Percentiles rank a stretch among this genome's conserved stretches.
phyloP scores from a whole-genome alignment of 2,113 vertebrate species.

The Pluvianellus socialis region DNA sequence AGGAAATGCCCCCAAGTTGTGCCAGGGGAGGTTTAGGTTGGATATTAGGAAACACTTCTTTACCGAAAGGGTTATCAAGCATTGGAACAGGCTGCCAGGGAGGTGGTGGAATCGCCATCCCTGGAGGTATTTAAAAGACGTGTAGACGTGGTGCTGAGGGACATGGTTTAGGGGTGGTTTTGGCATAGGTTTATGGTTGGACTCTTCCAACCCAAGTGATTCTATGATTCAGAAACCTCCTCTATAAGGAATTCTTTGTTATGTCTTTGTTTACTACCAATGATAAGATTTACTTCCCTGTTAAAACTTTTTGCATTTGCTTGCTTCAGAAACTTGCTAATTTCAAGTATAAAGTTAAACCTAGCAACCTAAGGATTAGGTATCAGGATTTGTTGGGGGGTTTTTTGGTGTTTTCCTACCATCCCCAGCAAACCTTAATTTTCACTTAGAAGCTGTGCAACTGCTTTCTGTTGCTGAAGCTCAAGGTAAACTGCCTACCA shows the following conservation, averaged over 20 bases:
- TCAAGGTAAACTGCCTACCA: background rate
- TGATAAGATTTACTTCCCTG: background rate
- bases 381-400: background rate
- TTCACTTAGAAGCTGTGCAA: background rate
- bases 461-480: background rate
- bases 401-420: background rate
- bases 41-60: too few species aligned
- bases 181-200: too few species aligned
- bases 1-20: too few species aligned
- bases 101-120: too few species aligned
- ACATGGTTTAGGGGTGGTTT: too few species aligned
- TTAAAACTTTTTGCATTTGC: background rate
- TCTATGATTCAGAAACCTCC: background rate
- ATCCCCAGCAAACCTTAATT: background rate
- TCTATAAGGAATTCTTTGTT: background rate
- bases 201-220: too few species aligned
- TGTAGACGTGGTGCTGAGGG: too few species aligned
- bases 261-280: background rate
- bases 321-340: background rate
- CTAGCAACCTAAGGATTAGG: background rate
- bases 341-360: background rate
- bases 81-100: too few species aligned
- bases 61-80: too few species aligned
- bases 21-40: too few species aligned
- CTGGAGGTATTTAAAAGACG: too few species aligned